Base-by-base conservation (phyloP, 2,888 invertebrate genomes). In the Hydraecia micacea region DNA sequence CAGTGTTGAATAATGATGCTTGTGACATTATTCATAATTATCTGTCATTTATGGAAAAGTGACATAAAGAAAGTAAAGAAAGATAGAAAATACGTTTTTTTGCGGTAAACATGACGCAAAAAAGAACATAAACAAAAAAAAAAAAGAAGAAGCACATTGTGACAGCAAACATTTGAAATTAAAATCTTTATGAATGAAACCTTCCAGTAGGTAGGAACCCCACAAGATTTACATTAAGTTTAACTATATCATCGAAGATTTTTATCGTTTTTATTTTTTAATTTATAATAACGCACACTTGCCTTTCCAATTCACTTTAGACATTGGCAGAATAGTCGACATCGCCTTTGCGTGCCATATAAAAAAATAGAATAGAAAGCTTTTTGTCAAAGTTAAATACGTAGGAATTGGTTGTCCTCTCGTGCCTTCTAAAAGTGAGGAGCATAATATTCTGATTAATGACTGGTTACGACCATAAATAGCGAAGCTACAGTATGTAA, bases 31-130 rank as follows among this genome's bases (percentile, higher is more conserved):
- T 21, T 28, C 36, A 55, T 32, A 32, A 2, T 32, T 32, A 60
- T 18, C 32, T 67, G 46, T 62, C 46, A 55, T 32, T 32, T 5
- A 69, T 9, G 32, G 28, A 25, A 62, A 25, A 46, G 32, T 71
- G 80, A 84, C 36, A n/a, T 79, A 70, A 79, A 32, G 32, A 32
- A 32, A 32, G 32, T 2, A 32, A 32, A 32, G 1, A 32, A 32
- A 32, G 32, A 32, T 32, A 32, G 32, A 32, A 32, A 32, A 32
- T 32, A 32, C 32, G 32, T 32, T 32, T 32, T 3, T 32, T 32
- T 32, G 32, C 32, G 32, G 32, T 32, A 32, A 32, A 32, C 32
- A 32, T 32, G 32, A 32, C 32, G 32, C 32, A 32, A 32, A 32
- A 32, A 32, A 32, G 32, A 1, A 32, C 3, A 32, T 32, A 32